Base-by-base conservation (phyloP, 2,797 vertebrate genomes). In the Eupleurogrammus muticus region DNA sequence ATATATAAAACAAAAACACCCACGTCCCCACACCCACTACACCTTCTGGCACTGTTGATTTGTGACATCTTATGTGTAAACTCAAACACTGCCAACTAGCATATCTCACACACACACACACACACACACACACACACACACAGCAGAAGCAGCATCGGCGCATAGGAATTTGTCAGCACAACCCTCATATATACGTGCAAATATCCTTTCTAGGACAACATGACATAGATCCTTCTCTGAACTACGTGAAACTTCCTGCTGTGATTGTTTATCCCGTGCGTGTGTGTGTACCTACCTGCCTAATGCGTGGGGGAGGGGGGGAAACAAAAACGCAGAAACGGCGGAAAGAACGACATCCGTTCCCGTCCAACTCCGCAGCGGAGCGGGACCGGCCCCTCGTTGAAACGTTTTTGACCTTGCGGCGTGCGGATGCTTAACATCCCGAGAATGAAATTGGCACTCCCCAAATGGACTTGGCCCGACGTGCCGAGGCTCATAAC, bases 1-100 rank as follows among this genome's bases (percentile, higher is more conserved):
- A 75, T 76, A 84, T 82, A 89, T 83, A 79, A 90, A 90, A 90
- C 76, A 87, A 87, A n/a, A 90, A 90, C 92, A 76, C 90, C 90
- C 86, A 92, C 90, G 72, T 75, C 55, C 65, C 75, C 84, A 85
- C 88, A 89, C 87, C 88, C 88, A 88, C 90, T 85, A 70, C 78
- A 84, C 87, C 90, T 87, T 75, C 86, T 74, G 87, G 90, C 90
- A 80, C 65, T 85, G 79, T 51, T 40, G 16, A 71, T 83, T 76
- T 88, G 85, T 89, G 82, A 84, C 88, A 88, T 90, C 71, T n/a
- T 64, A 58, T 73, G 65, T 77, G 77, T 48, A 70, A 83, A 87
- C 75, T 49, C 67, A 86, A 87, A 69, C 70, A 73, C 52, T 64
- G 70, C 70, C 73, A 80, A 52, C 32, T 34, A 42, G 35, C 79